These are phyloP conservation scores for Ceraclea dissimilis DNA, from an alignment of 2,888 invertebrate genomes.

Conservation along the genomic window DNA sequence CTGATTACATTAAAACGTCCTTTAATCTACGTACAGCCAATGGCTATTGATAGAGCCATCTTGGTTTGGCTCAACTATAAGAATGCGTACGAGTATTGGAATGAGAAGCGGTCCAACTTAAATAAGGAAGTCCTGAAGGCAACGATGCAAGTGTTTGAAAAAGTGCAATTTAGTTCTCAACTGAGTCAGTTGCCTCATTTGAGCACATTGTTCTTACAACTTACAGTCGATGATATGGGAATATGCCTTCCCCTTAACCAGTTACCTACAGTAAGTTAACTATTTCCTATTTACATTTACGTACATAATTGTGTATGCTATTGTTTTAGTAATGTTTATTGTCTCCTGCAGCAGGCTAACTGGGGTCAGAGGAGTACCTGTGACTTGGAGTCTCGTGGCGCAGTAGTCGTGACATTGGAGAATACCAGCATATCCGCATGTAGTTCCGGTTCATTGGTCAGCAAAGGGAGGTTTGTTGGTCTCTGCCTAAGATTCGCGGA, in stretches of 20 bases:
- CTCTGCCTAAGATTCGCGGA: conserved; percentile 92
- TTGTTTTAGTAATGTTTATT: background rate
- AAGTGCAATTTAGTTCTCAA: conserved; percentile 69
- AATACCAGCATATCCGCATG: conserved; percentile 92
- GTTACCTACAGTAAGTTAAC: conserved; percentile 53
- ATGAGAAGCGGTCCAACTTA: conserved; percentile 85
- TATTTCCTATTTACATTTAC: background rate
- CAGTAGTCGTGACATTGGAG: conserved; percentile 92
- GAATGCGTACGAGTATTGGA: conserved; percentile 99
- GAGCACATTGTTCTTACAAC: conserved; percentile 85
- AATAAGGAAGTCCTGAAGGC: conserved; percentile 80
- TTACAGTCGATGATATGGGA: conserved; percentile 95
- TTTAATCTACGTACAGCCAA: conserved; percentile 91
- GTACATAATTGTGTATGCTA: background rate
- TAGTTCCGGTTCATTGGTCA: conserved; percentile 91
- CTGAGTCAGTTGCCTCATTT: conserved; percentile 66
- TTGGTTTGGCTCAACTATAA: conserved; percentile 99
- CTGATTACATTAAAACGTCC: conserved; percentile 89
- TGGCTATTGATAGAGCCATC: conserved; percentile 96
- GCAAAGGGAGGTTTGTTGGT: conserved; percentile 85
- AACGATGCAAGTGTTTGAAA: conserved; percentile 58
- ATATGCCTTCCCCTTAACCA: conserved; percentile 89
- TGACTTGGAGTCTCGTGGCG: conserved; percentile 76
- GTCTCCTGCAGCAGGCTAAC: conserved; percentile 36
- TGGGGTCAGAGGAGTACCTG: conserved; percentile 60